These are phyloP conservation scores for Tetragonula clypearis DNA, from an alignment of 1,140 invertebrate genomes.

Conservation along the genomic window DNA sequence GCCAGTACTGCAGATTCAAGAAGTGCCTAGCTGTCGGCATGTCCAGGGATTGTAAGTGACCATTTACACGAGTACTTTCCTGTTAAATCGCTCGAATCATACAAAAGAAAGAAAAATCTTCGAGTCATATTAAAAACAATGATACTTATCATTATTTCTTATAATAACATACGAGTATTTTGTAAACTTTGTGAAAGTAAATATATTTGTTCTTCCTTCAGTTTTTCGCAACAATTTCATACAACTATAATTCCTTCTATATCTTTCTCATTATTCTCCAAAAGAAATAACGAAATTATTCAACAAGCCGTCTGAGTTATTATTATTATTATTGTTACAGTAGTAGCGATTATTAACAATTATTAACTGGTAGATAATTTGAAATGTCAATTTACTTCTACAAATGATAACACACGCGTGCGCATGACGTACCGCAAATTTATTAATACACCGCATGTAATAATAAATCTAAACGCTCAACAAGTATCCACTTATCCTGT, in stretches of 20 bases:
- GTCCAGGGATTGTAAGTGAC: constrained; percentile 97
- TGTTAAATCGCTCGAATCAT: neutral
- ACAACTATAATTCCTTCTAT: no score
- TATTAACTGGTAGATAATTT: no score
- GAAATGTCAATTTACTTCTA: no score
- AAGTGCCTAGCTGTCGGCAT: constrained; percentile 99
- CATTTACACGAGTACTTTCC: neutral
- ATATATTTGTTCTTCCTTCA: no score
- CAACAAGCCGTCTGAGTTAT: no score
- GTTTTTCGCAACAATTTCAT: neutral
- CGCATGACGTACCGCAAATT: neutral
- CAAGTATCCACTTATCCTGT: neutral
- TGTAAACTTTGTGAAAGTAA: no score
- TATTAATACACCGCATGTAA: neutral
- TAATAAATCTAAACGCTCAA: neutral
- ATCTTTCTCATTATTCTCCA: neutral
- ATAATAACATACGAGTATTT: no score
- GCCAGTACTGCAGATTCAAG: constrained; percentile 99
- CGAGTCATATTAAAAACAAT: neutral
- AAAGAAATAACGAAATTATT: neutral
- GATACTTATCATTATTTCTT: no score
- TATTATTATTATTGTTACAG: no score
- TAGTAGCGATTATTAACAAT: no score
- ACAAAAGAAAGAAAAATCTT: neutral
- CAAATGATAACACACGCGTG: no score